Conservation (phyloP, 2,113 vertebrate species). For the Triplophysa tibetana region DNA sequence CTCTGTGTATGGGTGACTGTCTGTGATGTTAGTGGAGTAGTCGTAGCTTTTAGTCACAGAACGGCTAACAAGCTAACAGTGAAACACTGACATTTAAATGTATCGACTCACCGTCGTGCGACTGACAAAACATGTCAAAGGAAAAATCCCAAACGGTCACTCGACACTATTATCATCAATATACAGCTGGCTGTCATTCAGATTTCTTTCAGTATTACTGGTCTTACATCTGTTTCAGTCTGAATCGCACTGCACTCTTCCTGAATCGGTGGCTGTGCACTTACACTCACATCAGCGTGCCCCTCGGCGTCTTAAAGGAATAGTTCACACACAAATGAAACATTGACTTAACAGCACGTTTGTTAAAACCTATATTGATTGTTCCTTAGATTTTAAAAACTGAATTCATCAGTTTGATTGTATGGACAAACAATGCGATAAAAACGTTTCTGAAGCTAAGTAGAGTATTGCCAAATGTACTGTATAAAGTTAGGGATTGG, state of each 20-base stretch:
- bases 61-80: conserved; percentile 20
- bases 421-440: too few relatives aligned
- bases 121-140: background rate
- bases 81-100: conserved; percentile 34
- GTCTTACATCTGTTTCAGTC: background rate
- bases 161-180: background rate
- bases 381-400: too few relatives aligned
- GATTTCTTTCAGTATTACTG: background rate
- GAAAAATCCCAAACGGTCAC: background rate
- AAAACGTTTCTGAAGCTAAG: too few relatives aligned
- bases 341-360: too few relatives aligned
- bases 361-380: too few relatives aligned
- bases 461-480: too few relatives aligned
- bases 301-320: background rate
- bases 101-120: conserved; percentile 8
- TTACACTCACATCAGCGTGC: background rate
- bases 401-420: too few relatives aligned
- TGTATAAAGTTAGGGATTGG: too few relatives aligned
- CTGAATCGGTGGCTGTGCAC: background rate
- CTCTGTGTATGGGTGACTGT: background rate
- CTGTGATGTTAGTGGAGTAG: background rate
- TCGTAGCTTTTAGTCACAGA: conserved; percentile 13
- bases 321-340: too few relatives aligned
- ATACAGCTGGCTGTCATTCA: conserved; percentile 1
- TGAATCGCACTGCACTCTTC: background rate